Evolutionary conservation across 2,113 vertebrate genomes (phyloP).

Genomic region (Plecturocebus donacophilus): DNA sequence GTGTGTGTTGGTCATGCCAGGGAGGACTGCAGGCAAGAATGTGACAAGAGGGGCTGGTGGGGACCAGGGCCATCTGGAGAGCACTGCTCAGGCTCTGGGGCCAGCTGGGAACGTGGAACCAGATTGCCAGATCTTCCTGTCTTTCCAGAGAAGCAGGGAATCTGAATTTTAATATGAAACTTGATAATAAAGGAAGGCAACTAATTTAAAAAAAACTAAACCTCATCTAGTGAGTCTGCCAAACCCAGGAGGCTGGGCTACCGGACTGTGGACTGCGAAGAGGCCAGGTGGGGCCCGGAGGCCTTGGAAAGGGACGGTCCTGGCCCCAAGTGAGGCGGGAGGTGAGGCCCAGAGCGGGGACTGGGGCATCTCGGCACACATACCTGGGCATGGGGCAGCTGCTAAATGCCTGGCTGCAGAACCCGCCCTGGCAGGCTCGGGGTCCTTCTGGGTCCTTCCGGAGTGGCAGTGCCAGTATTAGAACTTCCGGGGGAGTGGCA

Average conservation of each 20-base stretch:
- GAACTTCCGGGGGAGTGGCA: neutral
- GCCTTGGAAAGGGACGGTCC: neutral
- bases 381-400: neutral
- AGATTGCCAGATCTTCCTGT: neutral
- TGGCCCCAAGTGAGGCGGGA: neutral
- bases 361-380: accelerated
- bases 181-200: neutral
- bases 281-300: neutral
- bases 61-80: neutral
- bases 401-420: neutral
- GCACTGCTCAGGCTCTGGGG: too few relatives aligned
- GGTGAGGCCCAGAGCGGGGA: neutral
- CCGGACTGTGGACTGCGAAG: neutral
- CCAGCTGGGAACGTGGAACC: neutral
- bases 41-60: neutral
- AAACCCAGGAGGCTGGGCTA: neutral
- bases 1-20: neutral
- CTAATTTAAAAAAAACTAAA: neutral
- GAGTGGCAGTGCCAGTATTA: accelerated
- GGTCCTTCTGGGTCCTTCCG: neutral
- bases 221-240: neutral
- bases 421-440: neutral
- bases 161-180: neutral
- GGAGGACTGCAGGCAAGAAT: neutral
- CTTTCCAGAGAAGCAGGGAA: neutral